Evolutionary conservation across 2,888 invertebrate genomes (phyloP).

Genomic region (Diplolepis rosae): DNA sequence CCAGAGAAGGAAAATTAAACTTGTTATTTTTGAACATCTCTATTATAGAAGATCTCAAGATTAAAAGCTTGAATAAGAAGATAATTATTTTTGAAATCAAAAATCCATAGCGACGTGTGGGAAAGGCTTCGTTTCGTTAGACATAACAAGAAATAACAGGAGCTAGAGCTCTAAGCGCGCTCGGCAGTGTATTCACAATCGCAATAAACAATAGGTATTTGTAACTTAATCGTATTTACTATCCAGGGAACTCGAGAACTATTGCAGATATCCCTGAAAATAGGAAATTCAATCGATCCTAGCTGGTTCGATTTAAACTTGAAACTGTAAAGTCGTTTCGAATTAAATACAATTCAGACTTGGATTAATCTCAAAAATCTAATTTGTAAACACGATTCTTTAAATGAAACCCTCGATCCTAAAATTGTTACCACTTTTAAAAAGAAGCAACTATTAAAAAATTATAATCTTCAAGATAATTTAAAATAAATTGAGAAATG

Average conservation of each 20-base stretch:
- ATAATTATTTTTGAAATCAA: background rate
- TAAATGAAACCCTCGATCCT: no score
- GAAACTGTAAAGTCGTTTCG: background rate
- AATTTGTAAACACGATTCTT: no score
- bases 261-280: slow-evolving; percentile 22
- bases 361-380: no score
- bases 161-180: slow-evolving; percentile 71
- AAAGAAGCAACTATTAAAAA: no score
- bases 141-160: slow-evolving; percentile 46
- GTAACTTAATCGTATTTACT: slow-evolving; percentile 65
- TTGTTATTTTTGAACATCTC: background rate
- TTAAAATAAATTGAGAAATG: no score
- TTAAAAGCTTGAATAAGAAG: background rate
- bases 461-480: no score
- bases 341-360: no score
- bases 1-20: background rate
- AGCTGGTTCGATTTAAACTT: slow-evolving; percentile 22
- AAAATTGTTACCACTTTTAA: no score
- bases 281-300: slow-evolving; percentile 26
- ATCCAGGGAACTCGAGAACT: slow-evolving; percentile 50
- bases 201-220: slow-evolving; percentile 63
- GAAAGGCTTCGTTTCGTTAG: slow-evolving; percentile 24
- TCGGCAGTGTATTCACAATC: slow-evolving; percentile 74
- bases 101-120: slow-evolving; percentile 36
- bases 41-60: background rate